phyloP scores from a whole-genome alignment of 2,797 vertebrate genomes.

The Catharus ustulatus region DNA sequence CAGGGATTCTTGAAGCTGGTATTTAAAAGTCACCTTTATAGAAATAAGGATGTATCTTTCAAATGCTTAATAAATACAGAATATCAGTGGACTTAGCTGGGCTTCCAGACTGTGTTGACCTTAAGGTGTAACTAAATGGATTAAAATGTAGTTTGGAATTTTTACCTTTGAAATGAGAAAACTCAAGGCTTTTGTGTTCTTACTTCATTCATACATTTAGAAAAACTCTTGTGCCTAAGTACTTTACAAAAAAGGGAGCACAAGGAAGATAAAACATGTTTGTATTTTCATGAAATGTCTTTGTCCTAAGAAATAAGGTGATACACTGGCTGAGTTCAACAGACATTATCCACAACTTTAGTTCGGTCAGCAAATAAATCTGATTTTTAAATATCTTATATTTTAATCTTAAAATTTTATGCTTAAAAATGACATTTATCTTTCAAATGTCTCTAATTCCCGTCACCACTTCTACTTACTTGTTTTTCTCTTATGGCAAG shows the following conservation, averaged over 20 bases:
- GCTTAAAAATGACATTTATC: not conserved
- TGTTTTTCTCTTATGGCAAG: not conserved
- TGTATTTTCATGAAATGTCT: not conserved
- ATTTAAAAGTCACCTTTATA: not conserved
- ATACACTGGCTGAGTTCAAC: not conserved
- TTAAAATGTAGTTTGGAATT: conserved; percentile 37
- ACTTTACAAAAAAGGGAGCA: not conserved
- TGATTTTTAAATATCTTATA: not conserved
- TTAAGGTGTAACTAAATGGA: conserved; percentile 29
- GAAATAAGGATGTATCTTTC: conserved; percentile 44
- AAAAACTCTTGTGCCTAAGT: not conserved
- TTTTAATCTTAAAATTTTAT: not conserved
- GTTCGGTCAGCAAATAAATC: not conserved
- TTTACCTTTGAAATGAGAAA: conserved; percentile 39
- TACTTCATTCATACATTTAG: not conserved
- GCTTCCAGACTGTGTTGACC: conserved; percentile 45
- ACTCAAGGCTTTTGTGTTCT: not conserved
- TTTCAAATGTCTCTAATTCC: not conserved
- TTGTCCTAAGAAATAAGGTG: not conserved
- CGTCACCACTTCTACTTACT: not conserved
- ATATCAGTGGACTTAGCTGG: conserved; percentile 48
- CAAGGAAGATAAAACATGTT: not conserved
- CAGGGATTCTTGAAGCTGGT: not conserved
- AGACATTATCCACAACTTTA: not conserved
- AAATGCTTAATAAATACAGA: conserved; percentile 37